Base-by-base conservation (phyloP, 92 coral and sea anemone genomes). In the Heteractis magnifica region DNA sequence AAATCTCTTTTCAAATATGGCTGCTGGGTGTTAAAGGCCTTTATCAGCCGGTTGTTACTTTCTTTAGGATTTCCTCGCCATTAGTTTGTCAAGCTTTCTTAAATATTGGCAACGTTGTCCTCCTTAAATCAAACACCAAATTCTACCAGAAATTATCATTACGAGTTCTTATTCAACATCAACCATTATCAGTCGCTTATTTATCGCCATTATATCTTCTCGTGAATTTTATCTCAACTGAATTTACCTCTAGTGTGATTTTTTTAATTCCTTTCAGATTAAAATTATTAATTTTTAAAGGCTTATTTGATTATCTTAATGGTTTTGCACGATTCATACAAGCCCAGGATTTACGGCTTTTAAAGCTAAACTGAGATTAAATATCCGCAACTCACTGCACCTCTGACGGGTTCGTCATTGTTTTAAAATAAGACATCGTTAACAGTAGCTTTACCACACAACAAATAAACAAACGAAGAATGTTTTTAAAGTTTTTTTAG, bases 391-490 rank as follows among this genome's bases (percentile, higher is more conserved):
- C 26, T 20, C 49, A 68, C 73, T 68, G 49, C 73, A 68, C 73
- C 48, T 2, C 20, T 68, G 73, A 68, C 15, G 48, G 58, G 49
- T 7, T 68, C 49, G 48, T 68, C 73, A 68, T 68, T 21, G 20
- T 23, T 7, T 6, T 23, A 8, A 6, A 68, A 62, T 62, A 68
- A 68, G 73, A 68, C 73, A 68, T 26, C 49, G 26, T 76, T 68
- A 81, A 65, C 84, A 81, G 84, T 81, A 81, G 84, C 84, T 81
- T 81, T 81, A 81, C 76, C 84, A 81, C 84, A 81, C 84, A 68
- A 76, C 62, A 76, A 75, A n/a, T 48, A 79, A 64, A 62, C 19
- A 48, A 13, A 49, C 16, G 51, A 68, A 7, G 58, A 53, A 34
- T 34, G 58, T 68, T 4, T 68, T 68, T 68, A 68, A 26, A 26